These are phyloP conservation scores for Tapirus terrestris DNA, from an alignment of 2,113 vertebrate species.

Conservation along the genomic window DNA sequence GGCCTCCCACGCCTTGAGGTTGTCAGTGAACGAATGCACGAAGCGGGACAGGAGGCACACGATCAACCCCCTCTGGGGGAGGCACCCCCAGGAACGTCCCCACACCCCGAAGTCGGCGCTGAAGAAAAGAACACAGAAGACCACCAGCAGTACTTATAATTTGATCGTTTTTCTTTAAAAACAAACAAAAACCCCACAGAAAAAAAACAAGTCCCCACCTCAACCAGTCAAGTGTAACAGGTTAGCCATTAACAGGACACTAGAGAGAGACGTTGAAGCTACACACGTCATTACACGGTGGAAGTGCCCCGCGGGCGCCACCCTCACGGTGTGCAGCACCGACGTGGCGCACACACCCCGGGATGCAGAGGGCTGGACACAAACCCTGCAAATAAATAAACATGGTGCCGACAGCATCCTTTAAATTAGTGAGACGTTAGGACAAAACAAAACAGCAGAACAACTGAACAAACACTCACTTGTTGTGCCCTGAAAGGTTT, in stretches of 20 bases:
- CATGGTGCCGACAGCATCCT: constrained; percentile 56
- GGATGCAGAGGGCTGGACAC: constrained; percentile 44
- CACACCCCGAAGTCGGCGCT: accelerated
- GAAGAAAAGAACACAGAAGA: constrained; percentile 43
- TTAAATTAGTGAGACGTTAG: constrained; percentile 73
- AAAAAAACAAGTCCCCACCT: constrained; percentile 68
- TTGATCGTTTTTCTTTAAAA: constrained; percentile 83
- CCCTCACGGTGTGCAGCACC: background rate
- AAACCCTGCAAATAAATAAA: constrained; percentile 80
- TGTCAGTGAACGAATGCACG: background rate
- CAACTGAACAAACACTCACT: too few relatives aligned
- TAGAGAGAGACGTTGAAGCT: constrained; percentile 53
- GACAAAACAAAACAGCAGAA: background rate
- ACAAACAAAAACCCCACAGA: constrained; percentile 22
- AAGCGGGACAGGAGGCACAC: accelerated
- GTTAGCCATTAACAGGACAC: constrained; percentile 79
- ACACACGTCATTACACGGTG: constrained; percentile 64
- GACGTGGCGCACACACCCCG: background rate
- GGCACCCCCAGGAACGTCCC: accelerated
- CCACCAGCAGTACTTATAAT: constrained; percentile 57
- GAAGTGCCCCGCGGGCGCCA: too few relatives aligned
- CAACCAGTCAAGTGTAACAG: constrained; percentile 73
- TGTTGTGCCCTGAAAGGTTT: background rate
- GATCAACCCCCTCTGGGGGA: background rate
- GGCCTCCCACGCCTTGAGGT: background rate